Conservation (phyloP, 2,113 vertebrate genomes). For the Mastomys coucha region DNA sequence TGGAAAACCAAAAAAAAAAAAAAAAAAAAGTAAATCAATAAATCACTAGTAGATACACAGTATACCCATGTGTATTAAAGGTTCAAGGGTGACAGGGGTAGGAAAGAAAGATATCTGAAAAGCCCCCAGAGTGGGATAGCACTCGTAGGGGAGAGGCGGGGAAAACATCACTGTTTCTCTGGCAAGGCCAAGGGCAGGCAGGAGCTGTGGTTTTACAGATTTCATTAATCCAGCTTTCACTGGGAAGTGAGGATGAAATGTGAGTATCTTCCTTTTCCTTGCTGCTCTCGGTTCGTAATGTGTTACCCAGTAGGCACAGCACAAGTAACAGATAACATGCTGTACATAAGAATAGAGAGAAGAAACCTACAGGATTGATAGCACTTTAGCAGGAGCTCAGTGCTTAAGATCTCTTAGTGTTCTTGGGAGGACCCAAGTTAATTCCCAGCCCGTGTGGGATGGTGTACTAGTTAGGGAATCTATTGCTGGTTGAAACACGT, state of each 20-base stretch:
- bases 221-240: not conserved
- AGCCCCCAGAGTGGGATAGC: not conserved
- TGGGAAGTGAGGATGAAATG: not conserved
- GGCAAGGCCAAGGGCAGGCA: not conserved
- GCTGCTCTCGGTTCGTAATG: not conserved
- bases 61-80: not conserved
- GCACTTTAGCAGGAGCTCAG: not conserved
- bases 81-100: not conserved
- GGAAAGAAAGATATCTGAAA: not conserved
- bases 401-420: not conserved
- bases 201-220: not conserved
- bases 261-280: not conserved
- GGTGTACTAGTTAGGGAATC: not conserved
- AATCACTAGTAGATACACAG: not conserved
- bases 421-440: not conserved
- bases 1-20: too few species aligned
- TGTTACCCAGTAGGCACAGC: not conserved
- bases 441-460: not conserved
- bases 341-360: not conserved
- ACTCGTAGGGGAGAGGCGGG: not conserved
- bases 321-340: not conserved
- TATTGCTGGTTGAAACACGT: not conserved
- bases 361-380: not conserved
- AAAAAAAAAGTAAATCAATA: not conserved
- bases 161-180: not conserved